Base-by-base conservation (phyloP, 2,888 invertebrate species). In the Pelosia muscerda region DNA sequence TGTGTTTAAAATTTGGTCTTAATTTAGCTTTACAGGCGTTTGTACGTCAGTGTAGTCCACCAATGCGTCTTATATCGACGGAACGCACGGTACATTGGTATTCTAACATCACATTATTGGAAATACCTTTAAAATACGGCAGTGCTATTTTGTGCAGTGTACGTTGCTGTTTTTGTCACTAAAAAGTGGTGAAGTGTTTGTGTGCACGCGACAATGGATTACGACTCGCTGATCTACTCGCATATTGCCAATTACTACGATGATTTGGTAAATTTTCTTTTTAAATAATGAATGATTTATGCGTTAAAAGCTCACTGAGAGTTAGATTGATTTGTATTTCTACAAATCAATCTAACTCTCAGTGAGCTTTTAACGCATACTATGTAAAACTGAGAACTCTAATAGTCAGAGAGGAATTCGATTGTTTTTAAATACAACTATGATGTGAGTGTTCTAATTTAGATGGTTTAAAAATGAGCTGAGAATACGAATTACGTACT, bases 221-320 rank as follows among this genome's bases (percentile, higher is more conserved):
- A 96, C 95, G 96, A 96, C 81, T 95, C 96, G 88, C 91, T 96
- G 84, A 93, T 96, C 81, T 96, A 96, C 89, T 95, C 96, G 81
- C 96, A 96, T 71, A 95, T 96, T 70, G 93, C 96, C 81, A 96
- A 95, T 81, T 96, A 96, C 90, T 96, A 96, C 85, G 96, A 96
- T 83, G 95, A 96, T 70, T 83, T 96, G 96, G 96, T 96, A 82
- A 92, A 93, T 86, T 73, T 38, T 53, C 5, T 62, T 62, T 55
- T 55, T 26, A 15, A 3, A 55, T 23, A 15, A 26, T 15, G 11
- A 25, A 19, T 25, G 19, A 4, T 3, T 19, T 9, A 9, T 49
- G 5, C 1, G 9, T n/a, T 9, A 9, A 19, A 9, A n/a, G 9
- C n/a, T 8, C n/a, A 49, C 2, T 6, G 9, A 3, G 13, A 15